These are phyloP conservation scores for Diploscapter pachys DNA, from an alignment of 1,140 invertebrate species.

Conservation along the genomic window DNA sequence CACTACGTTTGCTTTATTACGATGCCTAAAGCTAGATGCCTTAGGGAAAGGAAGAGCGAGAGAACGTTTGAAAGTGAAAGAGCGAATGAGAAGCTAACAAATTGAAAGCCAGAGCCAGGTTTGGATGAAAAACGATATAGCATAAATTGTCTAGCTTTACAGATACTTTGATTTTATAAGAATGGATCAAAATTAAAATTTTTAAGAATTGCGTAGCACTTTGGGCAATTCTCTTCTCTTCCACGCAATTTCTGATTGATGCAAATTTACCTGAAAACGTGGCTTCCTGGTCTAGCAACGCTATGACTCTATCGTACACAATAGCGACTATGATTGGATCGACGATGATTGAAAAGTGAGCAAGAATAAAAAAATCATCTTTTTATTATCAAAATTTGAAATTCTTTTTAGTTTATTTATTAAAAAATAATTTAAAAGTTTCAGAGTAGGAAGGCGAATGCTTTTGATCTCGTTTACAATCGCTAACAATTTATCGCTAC, in stretches of 20 bases:
- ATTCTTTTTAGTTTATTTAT: too few relatives aligned
- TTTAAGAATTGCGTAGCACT: constrained; percentile 38
- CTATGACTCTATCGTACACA: constrained; percentile 38
- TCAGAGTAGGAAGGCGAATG: constrained; percentile 26
- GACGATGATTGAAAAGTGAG: constrained; percentile 34
- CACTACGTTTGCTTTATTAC: too few relatives aligned
- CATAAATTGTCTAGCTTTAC: too few relatives aligned
- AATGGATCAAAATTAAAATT: neutral
- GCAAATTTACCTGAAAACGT: constrained; percentile 31
- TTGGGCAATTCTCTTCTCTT: constrained; percentile 40
- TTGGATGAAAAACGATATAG: too few relatives aligned
- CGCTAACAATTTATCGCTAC: constrained; percentile 32
- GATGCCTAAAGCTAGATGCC: too few relatives aligned
- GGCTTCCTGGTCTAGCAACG: constrained; percentile 29
- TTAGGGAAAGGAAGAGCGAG: too few relatives aligned
- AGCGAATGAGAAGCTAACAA: too few relatives aligned
- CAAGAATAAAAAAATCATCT: neutral
- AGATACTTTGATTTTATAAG: too few relatives aligned
- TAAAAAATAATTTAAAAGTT: neutral
- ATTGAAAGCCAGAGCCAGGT: too few relatives aligned
- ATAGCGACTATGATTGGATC: constrained; percentile 35
- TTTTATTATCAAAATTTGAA: too few relatives aligned
- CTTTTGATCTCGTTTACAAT: constrained; percentile 37
- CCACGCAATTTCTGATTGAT: constrained; percentile 37
- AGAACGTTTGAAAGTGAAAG: too few relatives aligned